These are phyloP conservation scores for Caenorhabditis plicata DNA, from an alignment of 2,888 invertebrate genomes.

Conservation along the genomic window DNA sequence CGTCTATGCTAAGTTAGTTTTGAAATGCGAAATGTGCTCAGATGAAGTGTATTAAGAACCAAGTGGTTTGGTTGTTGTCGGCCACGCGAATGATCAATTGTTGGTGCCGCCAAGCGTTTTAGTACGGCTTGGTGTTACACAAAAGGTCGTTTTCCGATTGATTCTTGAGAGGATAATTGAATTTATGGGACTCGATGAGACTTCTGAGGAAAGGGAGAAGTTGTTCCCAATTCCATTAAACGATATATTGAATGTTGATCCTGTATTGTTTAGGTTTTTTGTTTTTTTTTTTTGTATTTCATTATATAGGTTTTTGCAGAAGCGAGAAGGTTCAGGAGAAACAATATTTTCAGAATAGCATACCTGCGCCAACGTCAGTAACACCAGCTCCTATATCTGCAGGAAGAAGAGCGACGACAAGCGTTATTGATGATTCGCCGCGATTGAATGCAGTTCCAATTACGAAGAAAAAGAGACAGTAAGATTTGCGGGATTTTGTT, in stretches of 20 bases:
- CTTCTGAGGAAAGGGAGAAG: constrained; percentile 12
- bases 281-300: neutral
- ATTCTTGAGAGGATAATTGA: constrained; percentile 50
- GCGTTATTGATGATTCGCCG: neutral
- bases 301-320: neutral
- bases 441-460: neutral
- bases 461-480: neutral
- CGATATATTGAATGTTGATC: constrained; percentile 33
- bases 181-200: constrained; percentile 40
- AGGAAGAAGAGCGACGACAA: neutral
- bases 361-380: neutral
- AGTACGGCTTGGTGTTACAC: constrained; percentile 43
- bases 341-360: too few species aligned
- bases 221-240: constrained; percentile 32
- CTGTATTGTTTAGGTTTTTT: constrained; percentile 3
- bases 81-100: constrained; percentile 44
- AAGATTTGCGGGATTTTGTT: too few species aligned
- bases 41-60: constrained; percentile 22
- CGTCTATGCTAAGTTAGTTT: constrained; percentile 45
- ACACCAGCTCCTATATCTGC: neutral
- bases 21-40: neutral
- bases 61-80: constrained; percentile 50
- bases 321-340: too few species aligned
- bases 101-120: constrained; percentile 39
- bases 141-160: constrained; percentile 41